These are phyloP conservation scores for Choreutis nemorana DNA, from an alignment of 2,888 invertebrate species.

Conservation along the genomic window DNA sequence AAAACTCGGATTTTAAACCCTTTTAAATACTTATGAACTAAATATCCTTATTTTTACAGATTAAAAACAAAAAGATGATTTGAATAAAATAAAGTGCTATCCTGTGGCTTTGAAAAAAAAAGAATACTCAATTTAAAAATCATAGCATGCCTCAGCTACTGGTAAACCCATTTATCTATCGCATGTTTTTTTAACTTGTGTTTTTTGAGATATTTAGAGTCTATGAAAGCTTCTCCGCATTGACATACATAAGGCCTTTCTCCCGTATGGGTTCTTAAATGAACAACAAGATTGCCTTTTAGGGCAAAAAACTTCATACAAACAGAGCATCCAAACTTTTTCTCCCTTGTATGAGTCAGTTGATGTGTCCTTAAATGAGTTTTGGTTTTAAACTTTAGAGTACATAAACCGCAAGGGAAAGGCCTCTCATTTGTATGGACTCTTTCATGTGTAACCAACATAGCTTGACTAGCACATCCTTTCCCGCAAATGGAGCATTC, in stretches of 20 bases:
- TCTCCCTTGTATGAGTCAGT: constrained; percentile 57
- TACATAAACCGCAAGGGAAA: constrained; percentile 48
- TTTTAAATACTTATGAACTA: no score
- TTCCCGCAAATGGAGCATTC: constrained; percentile 51
- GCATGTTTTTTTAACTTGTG: constrained; percentile 56
- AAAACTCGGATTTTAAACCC: no score
- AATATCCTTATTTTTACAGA: no score
- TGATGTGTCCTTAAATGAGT: constrained; percentile 59
- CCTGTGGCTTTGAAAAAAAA: no score
- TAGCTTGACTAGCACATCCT: constrained; percentile 53
- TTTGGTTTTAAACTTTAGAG: constrained; percentile 54
- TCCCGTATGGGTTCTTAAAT: constrained; percentile 58
- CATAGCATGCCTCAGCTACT: no score
- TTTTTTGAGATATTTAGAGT: constrained; percentile 61
- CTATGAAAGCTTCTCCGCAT: constrained; percentile 58
- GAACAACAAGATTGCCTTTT: constrained; percentile 59
- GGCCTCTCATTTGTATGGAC: constrained; percentile 60
- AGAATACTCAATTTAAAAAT: no score
- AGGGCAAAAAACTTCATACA: constrained; percentile 62
- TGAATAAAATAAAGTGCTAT: no score
- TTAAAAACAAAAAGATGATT: no score
- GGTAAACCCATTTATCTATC: no score
- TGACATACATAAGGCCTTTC: constrained; percentile 56
- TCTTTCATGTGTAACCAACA: constrained; percentile 58
- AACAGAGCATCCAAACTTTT: constrained; percentile 60